Evolutionary conservation across 2,113 vertebrate species (phyloP), one percentile per base, ranked within the genome.

Genomic region (Heterochromis multidens): DNA sequence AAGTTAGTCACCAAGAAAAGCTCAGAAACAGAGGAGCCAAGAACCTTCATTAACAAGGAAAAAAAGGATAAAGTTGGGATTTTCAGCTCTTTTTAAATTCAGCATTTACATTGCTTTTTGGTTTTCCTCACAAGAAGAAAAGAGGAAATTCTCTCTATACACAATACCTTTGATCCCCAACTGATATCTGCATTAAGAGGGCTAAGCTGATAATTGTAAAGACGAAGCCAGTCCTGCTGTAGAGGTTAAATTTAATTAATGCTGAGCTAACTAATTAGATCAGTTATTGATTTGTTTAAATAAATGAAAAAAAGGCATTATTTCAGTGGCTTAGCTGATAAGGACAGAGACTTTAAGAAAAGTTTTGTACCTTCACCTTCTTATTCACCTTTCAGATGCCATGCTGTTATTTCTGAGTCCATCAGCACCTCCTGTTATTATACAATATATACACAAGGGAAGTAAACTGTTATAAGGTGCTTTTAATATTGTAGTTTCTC

Each of bases 1-100:
- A 90, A 80, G 82, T 91, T 93, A 81, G 81, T 93, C 89, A 93
- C 89, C 2, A 33, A 85, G 88, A 84, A 83, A 80, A 81, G 57
- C 77, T 86, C 40, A 65, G 65, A 85, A 87, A 81, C 54, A 52
- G 58, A 87, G 40, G 23, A 49, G 57, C 23, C 7, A 25, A n/a
- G 33, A 59, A 80, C 63, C 54, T 79, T 56, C 33, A 77, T 83
- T 80, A 89, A 83, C 85, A 17, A 58, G 35, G 59, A 9, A 80
- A n/a, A 67, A 23, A 29, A 16, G n/a, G 29, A 31, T 37, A 56
- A 78, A 80, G 43, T 65, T 56, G 10, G 1, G 35, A 35, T 84
- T 91, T 82, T 83, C 49, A 72, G 52, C 46, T 6, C 7, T 16
- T 63, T 85, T 81, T 17, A 80, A 81, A 84, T 77, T 1, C 77